Base-by-base conservation (phyloP, 2,797 vertebrate species). In the Phrynocephalus vlangalii region DNA sequence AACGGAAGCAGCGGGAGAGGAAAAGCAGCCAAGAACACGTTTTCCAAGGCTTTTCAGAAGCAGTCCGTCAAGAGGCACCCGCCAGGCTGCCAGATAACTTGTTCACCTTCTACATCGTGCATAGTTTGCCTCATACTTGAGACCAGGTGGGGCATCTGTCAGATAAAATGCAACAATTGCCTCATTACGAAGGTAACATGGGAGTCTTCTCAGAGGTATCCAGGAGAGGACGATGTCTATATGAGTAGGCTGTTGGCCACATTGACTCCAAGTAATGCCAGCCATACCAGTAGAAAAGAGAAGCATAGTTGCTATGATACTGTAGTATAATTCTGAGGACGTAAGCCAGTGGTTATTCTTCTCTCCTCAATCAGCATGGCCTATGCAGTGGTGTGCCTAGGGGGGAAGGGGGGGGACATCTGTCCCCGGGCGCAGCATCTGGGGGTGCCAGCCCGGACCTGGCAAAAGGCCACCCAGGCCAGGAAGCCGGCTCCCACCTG, bases 41-140 rank as follows among this genome's bases (percentile, higher is more conserved):
- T 91, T 94, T 90, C 44, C 5, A 88, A 81, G 28, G 48, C 75
- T 4, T 94, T 91, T 83, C 52, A 90, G 83, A 93, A 88, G 28
- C n/a, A 33, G 52, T 89, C 20, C 50, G n/a, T 50, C 68, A 87
- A 75, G n/a, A 79, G 52, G 16, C 73, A 33, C 90, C 68, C 44
- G 67, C 66, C 67, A 26, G 44, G 63, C 33, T 15, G 44, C 63
- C 28, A 66, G 4, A 3, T 38, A 60, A 66, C 52, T 48, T 38
- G 72, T 71, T 92, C 38, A 82, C 89, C 0, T 1, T 68, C 0
- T 0, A 85, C 91, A 44, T 2, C 0, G 10, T 76, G 28, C 82
- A 63, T 24, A 18, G 10, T 60, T 50, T 79, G 26, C 67, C 77
- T 50, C 72, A 48, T 30, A 20, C 44, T 82, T 71, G 33, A 63